Conservation (phyloP, 2,888 invertebrate species). For the Meloe dianella region DNA sequence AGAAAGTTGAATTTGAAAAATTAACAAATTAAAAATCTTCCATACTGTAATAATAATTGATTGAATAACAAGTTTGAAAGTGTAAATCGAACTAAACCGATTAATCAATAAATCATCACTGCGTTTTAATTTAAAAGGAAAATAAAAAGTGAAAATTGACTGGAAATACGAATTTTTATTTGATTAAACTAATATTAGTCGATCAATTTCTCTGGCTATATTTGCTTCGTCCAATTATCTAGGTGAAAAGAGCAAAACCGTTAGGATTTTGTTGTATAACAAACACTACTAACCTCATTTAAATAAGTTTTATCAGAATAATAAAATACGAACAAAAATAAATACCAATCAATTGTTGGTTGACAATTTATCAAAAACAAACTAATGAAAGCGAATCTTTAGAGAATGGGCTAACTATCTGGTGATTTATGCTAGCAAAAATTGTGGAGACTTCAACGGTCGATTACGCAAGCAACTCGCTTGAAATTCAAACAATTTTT, state of each 20-base stretch:
- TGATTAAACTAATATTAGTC: background rate
- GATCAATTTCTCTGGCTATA: background rate
- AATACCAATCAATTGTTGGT: background rate
- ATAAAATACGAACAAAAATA: background rate
- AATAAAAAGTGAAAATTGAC: background rate
- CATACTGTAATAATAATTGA: background rate
- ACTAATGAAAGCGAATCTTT: background rate
- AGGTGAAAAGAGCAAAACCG: constrained; percentile 7
- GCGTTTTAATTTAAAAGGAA: too few relatives aligned
- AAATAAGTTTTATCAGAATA: too few relatives aligned
- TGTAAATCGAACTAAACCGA: background rate
- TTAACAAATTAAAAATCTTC: background rate
- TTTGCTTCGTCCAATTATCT: background rate
- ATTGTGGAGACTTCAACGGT: constrained; percentile 1
- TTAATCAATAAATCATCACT: background rate
- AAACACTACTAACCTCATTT: constrained; percentile 1
- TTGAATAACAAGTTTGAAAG: background rate
- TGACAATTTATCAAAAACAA: background rate
- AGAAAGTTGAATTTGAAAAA: background rate
- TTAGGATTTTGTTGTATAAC: constrained; percentile 1
- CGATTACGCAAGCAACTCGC: background rate
- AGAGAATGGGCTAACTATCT: background rate
- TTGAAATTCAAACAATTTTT: background rate
- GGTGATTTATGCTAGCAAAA: background rate
- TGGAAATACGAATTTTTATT: too few relatives aligned